These are phyloP conservation scores for Ptilonorhynchus violaceus DNA, from an alignment of 2,113 vertebrate species.

Conservation along the genomic window DNA sequence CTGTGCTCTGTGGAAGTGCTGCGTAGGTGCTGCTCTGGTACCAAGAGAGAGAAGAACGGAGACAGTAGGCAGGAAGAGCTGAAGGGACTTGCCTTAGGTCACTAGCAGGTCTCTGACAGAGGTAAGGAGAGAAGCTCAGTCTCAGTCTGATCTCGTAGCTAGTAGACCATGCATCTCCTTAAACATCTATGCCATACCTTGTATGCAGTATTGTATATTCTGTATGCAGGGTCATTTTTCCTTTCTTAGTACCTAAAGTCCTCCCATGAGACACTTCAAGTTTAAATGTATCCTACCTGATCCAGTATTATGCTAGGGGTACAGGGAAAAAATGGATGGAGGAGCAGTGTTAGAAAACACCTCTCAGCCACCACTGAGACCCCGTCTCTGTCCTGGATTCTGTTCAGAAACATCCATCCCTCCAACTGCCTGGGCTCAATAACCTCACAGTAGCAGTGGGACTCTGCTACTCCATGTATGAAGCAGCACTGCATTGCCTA, in stretches of 20 bases:
- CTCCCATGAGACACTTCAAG: not conserved
- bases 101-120: not conserved
- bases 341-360: not conserved
- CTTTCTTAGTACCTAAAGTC: not conserved
- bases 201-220: not conserved
- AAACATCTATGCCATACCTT: not conserved
- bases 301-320: not conserved
- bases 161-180: not conserved
- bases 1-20: rapidly evolving
- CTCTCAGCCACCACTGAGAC: not conserved
- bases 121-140: not conserved
- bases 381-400: not conserved
- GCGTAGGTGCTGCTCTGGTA: not conserved
- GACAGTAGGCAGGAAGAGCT: not conserved
- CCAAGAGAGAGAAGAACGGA: not conserved
- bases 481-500: not conserved
- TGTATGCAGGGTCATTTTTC: not conserved
- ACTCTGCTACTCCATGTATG: rapidly evolving
- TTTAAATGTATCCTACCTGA: not conserved
- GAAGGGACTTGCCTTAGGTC: not conserved
- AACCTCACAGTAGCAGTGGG: not conserved
- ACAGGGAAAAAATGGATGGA: not conserved
- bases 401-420: not conserved
- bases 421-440: not conserved
- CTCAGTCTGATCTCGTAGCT: not conserved